phyloP scores from a whole-genome alignment of 2,113 vertebrate species.

The Centropus bengalensis region DNA sequence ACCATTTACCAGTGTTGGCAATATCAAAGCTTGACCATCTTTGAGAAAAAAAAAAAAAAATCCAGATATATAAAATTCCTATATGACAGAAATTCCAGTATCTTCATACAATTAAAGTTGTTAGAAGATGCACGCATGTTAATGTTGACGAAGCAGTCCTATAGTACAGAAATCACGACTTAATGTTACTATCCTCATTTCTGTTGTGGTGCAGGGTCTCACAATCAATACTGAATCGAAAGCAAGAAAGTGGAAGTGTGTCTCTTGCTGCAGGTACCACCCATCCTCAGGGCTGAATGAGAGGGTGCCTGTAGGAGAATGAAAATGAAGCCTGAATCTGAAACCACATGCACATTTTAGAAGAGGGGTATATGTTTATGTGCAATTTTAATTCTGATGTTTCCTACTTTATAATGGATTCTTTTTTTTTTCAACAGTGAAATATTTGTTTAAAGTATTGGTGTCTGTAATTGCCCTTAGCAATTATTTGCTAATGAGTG shows the following conservation, averaged over 20 bases:
- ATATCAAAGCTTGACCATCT: not conserved
- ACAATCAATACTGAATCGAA: not conserved
- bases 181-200: not conserved
- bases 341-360: not conserved
- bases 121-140: fast-evolving
- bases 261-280: not conserved
- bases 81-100: not conserved
- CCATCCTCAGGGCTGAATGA: not conserved
- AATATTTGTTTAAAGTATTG: not conserved
- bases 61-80: fast-evolving
- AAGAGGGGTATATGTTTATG: not conserved
- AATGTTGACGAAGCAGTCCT: not conserved
- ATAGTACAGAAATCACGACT: not conserved
- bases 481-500: not conserved
- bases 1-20: not conserved
- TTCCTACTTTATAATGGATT: not conserved
- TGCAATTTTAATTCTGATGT: not conserved
- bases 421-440: not conserved
- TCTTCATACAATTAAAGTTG: not conserved
- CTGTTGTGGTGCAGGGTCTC: not conserved
- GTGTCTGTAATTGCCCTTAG: not conserved
- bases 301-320: fast-evolving
- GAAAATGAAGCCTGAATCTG: not conserved
- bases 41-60: not conserved
- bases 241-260: not conserved